Evolutionary conservation across 2,113 vertebrate species (phyloP).

Genomic region (Tursiops truncatus): DNA sequence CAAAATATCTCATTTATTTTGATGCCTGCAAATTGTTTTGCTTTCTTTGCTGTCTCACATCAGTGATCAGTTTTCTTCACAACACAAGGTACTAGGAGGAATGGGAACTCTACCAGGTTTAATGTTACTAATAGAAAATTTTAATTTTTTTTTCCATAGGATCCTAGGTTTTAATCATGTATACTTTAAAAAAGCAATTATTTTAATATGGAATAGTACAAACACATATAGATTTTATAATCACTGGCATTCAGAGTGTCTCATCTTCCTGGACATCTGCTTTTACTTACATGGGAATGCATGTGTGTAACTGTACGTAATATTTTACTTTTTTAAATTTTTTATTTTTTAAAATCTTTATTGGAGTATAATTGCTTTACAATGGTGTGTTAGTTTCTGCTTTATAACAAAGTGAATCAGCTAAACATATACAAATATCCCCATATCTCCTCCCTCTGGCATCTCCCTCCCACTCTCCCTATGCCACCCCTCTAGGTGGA

Average conservation of each 20-base stretch:
- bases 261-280: neutral
- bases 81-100: neutral
- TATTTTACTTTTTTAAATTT: neutral
- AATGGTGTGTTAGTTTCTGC: too few species aligned
- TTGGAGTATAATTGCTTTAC: too few species aligned
- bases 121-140: neutral
- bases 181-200: too few species aligned
- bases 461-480: too few species aligned
- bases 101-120: neutral
- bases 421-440: too few species aligned
- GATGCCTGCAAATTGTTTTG: neutral
- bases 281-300: neutral
- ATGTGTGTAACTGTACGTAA: neutral
- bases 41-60: neutral
- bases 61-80: neutral
- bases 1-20: neutral
- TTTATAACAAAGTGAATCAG: too few species aligned
- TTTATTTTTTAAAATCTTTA: too few species aligned
- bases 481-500: too few species aligned
- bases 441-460: too few species aligned
- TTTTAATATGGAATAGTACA: too few species aligned
- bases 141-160: neutral
- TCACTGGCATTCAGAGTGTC: neutral
- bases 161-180: neutral
- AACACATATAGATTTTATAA: neutral